Evolutionary conservation across 2,113 vertebrate genomes (phyloP).

Genomic region (Rhinoptilus africanus): DNA sequence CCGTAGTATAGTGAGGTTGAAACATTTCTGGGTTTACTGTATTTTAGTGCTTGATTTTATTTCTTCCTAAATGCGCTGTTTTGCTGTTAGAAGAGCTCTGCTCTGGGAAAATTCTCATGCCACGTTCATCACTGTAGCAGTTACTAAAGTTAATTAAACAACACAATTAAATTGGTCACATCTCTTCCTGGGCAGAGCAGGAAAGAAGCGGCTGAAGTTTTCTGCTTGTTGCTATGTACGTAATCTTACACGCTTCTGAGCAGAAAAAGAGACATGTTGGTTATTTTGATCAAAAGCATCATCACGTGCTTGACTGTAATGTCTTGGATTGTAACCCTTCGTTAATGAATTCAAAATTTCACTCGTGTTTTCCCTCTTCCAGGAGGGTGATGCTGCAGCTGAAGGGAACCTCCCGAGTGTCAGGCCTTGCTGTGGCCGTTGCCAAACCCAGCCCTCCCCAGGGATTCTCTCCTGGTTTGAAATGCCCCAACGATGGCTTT

Average conservation of each 20-base stretch:
- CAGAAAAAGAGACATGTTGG: rapidly evolving
- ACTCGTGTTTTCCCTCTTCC: background rate
- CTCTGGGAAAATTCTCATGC: background rate
- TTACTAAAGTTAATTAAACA: background rate
- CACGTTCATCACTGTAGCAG: rapidly evolving
- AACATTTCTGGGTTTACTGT: rapidly evolving
- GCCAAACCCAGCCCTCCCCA: slow-evolving; percentile 65
- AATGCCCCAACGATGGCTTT: slow-evolving; percentile 89
- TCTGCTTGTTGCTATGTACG: rapidly evolving
- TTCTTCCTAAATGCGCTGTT: background rate
- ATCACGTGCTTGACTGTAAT: rapidly evolving
- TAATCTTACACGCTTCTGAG: rapidly evolving
- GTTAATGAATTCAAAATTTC: rapidly evolving
- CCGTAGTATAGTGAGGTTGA: background rate
- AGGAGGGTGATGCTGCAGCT: slow-evolving; percentile 85
- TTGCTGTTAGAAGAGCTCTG: background rate
- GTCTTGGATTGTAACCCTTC: background rate
- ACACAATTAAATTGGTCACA: rapidly evolving
- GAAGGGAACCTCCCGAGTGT: slow-evolving; percentile 80
- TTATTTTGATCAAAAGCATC: background rate
- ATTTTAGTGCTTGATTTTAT: background rate
- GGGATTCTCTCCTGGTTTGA: slow-evolving; percentile 83
- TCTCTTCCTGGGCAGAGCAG: background rate
- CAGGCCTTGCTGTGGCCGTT: slow-evolving; percentile 85
- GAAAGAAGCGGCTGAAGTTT: background rate